Evolutionary conservation across 2,113 vertebrate species (phyloP), one percentile per base, ranked within the genome.

Genomic region (Marmota monax): DNA sequence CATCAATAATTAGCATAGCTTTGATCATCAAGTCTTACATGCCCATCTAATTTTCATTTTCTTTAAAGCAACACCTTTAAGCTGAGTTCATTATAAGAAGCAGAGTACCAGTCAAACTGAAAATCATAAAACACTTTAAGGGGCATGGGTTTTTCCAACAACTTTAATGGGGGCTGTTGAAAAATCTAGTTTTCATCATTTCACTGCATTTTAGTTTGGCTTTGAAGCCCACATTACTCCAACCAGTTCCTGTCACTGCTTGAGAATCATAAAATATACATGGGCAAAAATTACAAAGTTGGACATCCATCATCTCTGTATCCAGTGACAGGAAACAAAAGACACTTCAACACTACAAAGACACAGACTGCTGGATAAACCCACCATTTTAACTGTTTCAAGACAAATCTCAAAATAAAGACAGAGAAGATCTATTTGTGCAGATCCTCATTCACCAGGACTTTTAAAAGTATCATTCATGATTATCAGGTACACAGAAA

Each of bases 31-130:
- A 2, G 34, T 92, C 92, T 88, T 76, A 72, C 70, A 92, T 74
- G 51, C 25, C 58, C 82, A 29, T 61, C 4, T 72, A 82, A 14
- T 56, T 92, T 96, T 93, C 83, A 42, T 94, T 91, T 95, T 96
- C 84, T 96, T 97, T 93, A 96, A 93, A 94, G 86, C 86, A 93
- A 95, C 92, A 78, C 78, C 63, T 88, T 65, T 56, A 89, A 91
- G 56, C 37, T 67, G 84, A 96, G 79, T 82, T 86, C 76, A 95
- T 88, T 12, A 25, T 80, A 92, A 96, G 85, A 93, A 84, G 87
- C 67, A 89, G 91, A 89, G n/a, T 83, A 89, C 22, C 18, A 98
- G 96, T 98, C 97, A 98, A 98, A 98, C n/a, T 96, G 98, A 98
- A 96, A 97, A 97, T 85, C 89, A 65, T 93, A 85, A 90, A 94